Percentiles rank a stretch among this genome's conserved stretches.
Conservation (phyloP, 2,888 invertebrate genomes). For the Acronicta psi region DNA sequence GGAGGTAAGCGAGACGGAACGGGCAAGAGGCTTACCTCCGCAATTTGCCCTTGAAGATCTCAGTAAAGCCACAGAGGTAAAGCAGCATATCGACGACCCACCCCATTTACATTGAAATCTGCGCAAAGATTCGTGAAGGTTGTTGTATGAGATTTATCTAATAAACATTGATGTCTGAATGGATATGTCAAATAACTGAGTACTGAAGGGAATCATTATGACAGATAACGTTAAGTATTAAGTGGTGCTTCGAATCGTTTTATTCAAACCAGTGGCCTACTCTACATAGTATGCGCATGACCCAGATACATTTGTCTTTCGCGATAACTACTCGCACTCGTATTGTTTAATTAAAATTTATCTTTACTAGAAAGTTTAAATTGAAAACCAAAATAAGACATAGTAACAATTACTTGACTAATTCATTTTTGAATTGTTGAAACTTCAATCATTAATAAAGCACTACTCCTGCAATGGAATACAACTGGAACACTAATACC, state of each 20-base stretch:
- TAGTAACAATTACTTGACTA: too few relatives aligned
- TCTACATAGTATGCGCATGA: conserved; percentile 63
- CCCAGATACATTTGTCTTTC: conserved; percentile 62
- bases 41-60: conserved; percentile 64
- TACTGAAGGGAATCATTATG: conserved; percentile 11
- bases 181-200: conserved; percentile 1
- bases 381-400: background rate
- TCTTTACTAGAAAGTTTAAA: background rate
- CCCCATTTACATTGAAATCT: conserved; percentile 64
- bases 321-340: conserved; percentile 46
- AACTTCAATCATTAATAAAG: too few relatives aligned
- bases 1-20: conserved; percentile 62
- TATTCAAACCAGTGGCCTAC: conserved; percentile 63
- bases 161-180: conserved; percentile 26
- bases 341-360: conserved; percentile 1
- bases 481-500: conserved; percentile 8
- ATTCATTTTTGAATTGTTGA: too few relatives aligned
- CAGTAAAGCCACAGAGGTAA: conserved; percentile 38
- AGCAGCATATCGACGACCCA: conserved; percentile 47
- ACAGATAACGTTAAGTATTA: conserved; percentile 49
- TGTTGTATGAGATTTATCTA: conserved; percentile 40
- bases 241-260: conserved; percentile 52
- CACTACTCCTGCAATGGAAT: background rate
- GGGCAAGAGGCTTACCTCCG: conserved; percentile 63
- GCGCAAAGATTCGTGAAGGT: conserved; percentile 63